Base-by-base conservation (phyloP, 2,113 vertebrate species). In the Podarcis cretensis region DNA sequence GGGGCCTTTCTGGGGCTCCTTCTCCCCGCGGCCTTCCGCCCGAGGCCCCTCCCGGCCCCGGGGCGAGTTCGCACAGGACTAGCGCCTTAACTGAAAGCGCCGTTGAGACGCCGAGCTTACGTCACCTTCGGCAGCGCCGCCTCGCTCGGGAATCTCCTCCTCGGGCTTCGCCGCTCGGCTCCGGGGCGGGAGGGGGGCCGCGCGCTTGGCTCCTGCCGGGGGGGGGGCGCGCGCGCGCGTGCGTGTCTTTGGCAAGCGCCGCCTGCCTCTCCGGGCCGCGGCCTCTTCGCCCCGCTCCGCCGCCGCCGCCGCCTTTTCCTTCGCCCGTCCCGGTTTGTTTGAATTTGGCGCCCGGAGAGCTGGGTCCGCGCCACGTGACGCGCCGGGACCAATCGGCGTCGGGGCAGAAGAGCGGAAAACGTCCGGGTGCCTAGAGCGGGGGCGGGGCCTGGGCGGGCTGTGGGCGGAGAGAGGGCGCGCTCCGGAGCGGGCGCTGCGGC, bases 341-440 rank as follows among this genome's bases (percentile, higher is more conserved):
- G 98, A 99, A 99, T 99, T 99, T 98, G 98, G 98, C 98, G 98
- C 98, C 96, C 96, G 94, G 90, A 48, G 6, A 80, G 82, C 23
- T 82, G 81, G 48, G 92, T 88, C 57, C 88, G 4, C 59, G 1
- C 95, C 96, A 97, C 96, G 93, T 97, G 97, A 90, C 35, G 4
- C 32, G 13, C 4, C 66, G 2, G 25, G 13, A 0, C 95, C 96
- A 98, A 93, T 93, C 96, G 95, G 75, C 25, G 18, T 0, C 1
- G 14, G 48, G 3, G 3, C 4, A 37, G 23, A 0, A 71, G 81
- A n/a, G 21, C 10, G 0, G 0, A 30, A 4, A 63, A 4, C 13
- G 71, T 80, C 43, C 1, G 0, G 8, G 37, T 13, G 69, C 30
- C 25, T 8, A 32, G 27, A 0, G 1, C 57, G 8, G 6, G 0